Conservation (phyloP, 2,797 vertebrate species). For the Coreius guichenoti region DNA sequence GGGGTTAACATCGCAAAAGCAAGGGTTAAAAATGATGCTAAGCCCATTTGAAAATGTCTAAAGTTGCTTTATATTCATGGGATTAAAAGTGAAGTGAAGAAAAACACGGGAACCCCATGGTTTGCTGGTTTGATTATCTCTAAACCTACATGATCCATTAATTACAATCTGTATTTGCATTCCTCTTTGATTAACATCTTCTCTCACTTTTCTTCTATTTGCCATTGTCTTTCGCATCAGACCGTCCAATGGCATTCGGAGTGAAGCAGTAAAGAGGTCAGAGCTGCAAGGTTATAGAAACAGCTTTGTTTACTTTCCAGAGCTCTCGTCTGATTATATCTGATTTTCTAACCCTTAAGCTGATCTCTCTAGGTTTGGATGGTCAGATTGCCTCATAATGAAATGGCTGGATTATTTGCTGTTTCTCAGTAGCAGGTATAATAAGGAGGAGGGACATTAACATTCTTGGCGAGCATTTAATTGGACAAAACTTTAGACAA, state of each 20-base stretch:
- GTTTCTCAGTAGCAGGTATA: not conserved
- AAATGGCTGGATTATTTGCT: not conserved
- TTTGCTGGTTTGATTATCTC: not conserved
- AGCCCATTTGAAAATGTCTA: not conserved
- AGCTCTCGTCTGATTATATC: conserved; percentile 29
- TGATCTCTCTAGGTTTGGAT: not conserved
- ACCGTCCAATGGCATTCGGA: not conserved
- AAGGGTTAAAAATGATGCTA: not conserved
- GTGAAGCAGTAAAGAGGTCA: conserved; percentile 23
- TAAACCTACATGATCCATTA: not conserved
- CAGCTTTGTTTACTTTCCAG: conserved; percentile 25
- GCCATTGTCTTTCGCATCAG: not conserved
- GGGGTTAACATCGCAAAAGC: not conserved
- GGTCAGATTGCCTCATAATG: conserved; percentile 21
- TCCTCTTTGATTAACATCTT: not conserved
- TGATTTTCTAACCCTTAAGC: conserved; percentile 23
- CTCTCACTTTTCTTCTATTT: not conserved
- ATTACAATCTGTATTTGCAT: not conserved
- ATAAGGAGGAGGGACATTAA: not conserved
- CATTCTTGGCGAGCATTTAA: not conserved
- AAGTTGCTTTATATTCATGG: not conserved
- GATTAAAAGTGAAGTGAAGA: not conserved
- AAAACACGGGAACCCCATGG: not conserved
- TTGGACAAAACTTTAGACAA: not conserved
- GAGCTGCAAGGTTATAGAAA: conserved; percentile 12